phyloP scores from a whole-genome alignment of 2,888 invertebrate species.

The Caenorhabditis doughertyi region DNA sequence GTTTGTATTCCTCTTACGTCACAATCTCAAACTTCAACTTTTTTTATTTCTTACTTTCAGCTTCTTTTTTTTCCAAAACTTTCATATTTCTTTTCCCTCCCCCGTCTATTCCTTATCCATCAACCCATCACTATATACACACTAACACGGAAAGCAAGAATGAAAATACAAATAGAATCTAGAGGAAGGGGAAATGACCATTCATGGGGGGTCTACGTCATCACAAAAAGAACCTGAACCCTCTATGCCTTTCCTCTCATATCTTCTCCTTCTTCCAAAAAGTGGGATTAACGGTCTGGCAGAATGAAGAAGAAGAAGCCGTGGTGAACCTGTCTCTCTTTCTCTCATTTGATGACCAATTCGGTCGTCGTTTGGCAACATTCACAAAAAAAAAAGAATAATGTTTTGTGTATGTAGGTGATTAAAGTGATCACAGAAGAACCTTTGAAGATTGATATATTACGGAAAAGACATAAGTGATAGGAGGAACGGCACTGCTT shows the following conservation, averaged over 20 bases:
- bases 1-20: conserved; percentile 5
- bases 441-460: conserved; percentile 23
- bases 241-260: background rate
- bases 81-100: background rate
- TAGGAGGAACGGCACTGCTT: background rate
- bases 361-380: conserved; percentile 15
- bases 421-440: background rate
- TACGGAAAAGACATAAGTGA: background rate
- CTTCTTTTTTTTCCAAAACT: conserved; percentile 8
- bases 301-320: background rate
- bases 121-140: conserved; percentile 5
- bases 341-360: conserved; percentile 18
- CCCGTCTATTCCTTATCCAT: conserved; percentile 4
- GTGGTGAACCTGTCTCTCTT: conserved; percentile 29
- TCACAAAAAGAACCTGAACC: conserved; percentile 42
- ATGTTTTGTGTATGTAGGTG: conserved; percentile 1
- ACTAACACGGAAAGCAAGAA: background rate
- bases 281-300: conserved; percentile 37
- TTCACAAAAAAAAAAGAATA: conserved; percentile 7
- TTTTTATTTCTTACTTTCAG: background rate
- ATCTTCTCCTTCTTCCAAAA: conserved; percentile 18
- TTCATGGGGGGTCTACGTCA: conserved; percentile 19
- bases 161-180: conserved; percentile 27
- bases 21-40: background rate
- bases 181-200: conserved; percentile 12